Conservation (phyloP, 2,888 invertebrate genomes). For the Thecophora atra region DNA sequence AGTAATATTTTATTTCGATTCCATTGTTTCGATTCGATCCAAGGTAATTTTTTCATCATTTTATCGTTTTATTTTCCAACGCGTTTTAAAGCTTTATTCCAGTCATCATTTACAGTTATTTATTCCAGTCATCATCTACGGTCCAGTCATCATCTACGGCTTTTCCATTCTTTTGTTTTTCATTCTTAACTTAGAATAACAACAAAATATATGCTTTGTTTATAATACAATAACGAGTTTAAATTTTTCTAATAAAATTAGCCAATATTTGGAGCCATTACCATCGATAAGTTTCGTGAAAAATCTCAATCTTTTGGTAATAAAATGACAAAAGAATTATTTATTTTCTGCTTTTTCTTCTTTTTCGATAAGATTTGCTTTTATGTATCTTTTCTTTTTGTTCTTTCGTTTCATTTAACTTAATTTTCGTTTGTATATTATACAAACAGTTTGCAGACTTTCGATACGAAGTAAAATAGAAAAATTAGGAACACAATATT, state of each 20-base stretch:
- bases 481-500: constrained; percentile 58
- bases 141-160: too few relatives aligned
- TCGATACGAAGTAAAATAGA: constrained; percentile 40
- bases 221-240: background rate
- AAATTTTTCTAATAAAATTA: constrained; percentile 49
- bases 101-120: too few relatives aligned
- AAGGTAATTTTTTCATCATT: constrained; percentile 56
- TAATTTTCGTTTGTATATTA: background rate
- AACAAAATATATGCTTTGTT: constrained; percentile 55
- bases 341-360: constrained; percentile 43
- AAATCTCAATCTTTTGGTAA: constrained; percentile 67
- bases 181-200: constrained; percentile 57
- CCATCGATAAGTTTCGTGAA: constrained; percentile 68
- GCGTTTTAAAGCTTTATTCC: constrained; percentile 29
- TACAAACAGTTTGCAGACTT: constrained; percentile 36
- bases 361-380: constrained; percentile 18
- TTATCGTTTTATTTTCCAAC: constrained; percentile 49
- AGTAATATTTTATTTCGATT: constrained; percentile 55
- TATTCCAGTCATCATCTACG: too few relatives aligned
- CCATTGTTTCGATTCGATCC: constrained; percentile 11
- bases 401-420: background rate
- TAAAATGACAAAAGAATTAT: constrained; percentile 67
- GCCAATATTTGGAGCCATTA: constrained; percentile 67
- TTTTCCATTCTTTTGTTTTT: constrained; percentile 46
- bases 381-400: constrained; percentile 8